Percentiles rank a stretch among this genome's conserved stretches.
Conservation (phyloP, 2,797 vertebrate species). For the Pipistrellus nathusii region DNA sequence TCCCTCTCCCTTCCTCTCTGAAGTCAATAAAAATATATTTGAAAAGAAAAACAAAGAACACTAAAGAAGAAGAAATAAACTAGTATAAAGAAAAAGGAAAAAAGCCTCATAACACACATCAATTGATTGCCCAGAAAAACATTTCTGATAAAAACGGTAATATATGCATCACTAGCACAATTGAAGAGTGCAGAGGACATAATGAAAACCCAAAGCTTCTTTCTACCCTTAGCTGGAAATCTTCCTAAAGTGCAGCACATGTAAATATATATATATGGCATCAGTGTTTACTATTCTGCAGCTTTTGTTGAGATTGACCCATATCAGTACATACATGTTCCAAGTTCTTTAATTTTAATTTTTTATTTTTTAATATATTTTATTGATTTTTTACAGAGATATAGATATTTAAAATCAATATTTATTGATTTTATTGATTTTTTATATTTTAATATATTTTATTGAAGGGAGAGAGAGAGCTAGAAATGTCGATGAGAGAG, state of each 20-base stretch:
- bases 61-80: neutral
- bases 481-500: too few species aligned
- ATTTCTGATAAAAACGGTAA: neutral
- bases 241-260: neutral
- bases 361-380: too few species aligned
- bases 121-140: neutral
- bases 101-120: neutral
- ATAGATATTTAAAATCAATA: too few species aligned
- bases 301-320: neutral
- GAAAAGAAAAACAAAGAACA: too few species aligned
- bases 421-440: too few species aligned
- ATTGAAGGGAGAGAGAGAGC: too few species aligned
- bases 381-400: too few species aligned
- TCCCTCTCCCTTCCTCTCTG: too few species aligned
- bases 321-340: neutral
- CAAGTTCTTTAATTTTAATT: neutral
- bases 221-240: neutral
- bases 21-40: too few species aligned
- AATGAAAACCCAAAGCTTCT: neutral
- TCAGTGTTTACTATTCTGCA: neutral
- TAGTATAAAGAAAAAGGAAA: neutral
- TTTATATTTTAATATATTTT: too few species aligned
- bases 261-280: neutral
- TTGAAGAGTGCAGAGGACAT: neutral
- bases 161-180: neutral